Percentiles rank a stretch among this genome's conserved stretches.
These are phyloP conservation scores for Chaetorhynchus papuensis DNA, from an alignment of 2,113 vertebrate genomes.

Conservation along the genomic window DNA sequence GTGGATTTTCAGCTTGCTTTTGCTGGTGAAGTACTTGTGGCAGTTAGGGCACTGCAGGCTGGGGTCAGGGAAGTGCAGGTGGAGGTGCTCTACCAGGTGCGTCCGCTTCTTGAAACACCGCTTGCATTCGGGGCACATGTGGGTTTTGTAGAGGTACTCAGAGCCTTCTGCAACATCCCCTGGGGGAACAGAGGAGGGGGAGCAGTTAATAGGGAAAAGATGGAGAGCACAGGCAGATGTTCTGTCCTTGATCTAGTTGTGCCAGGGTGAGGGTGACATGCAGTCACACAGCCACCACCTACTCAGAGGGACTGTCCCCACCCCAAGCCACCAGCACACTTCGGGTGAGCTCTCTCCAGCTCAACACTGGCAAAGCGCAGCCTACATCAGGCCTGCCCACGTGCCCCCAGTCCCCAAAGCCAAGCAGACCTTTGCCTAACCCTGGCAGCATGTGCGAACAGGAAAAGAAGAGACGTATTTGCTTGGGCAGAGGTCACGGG, in stretches of 20 bases:
- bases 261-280: neutral
- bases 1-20: slow-evolving; percentile 92
- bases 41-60: slow-evolving; percentile 92
- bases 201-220: neutral
- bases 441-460: accelerated
- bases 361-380: neutral
- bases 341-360: neutral
- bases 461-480: accelerated
- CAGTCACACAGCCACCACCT: neutral
- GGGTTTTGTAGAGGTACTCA: slow-evolving; percentile 86
- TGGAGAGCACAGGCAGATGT: neutral
- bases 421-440: neutral
- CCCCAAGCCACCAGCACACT: neutral
- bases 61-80: slow-evolving; percentile 90
- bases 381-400: accelerated
- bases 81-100: slow-evolving; percentile 90
- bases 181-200: neutral
- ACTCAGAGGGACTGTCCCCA: neutral
- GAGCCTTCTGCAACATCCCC: slow-evolving; percentile 75
- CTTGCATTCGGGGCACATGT: slow-evolving; percentile 91
- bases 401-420: accelerated
- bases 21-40: slow-evolving; percentile 91
- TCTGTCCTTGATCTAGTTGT: neutral
- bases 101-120: slow-evolving; percentile 96
- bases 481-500: neutral